phyloP scores from a whole-genome alignment of 2,888 invertebrate species.

The Apotomis turbidana region DNA sequence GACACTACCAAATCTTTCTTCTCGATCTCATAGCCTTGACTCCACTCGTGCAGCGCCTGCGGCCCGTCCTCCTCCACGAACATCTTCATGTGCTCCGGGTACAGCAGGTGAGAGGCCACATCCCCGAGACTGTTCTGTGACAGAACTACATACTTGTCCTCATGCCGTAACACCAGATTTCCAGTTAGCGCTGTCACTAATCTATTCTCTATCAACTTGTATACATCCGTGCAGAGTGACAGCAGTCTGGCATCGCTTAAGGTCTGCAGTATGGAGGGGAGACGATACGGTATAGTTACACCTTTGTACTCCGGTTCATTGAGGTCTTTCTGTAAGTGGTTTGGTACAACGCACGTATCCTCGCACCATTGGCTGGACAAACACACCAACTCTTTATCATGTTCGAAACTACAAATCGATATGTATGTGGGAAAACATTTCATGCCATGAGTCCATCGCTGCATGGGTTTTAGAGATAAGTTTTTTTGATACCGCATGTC shows the following conservation, averaged over 20 bases:
- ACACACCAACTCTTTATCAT: slow-evolving; percentile 66
- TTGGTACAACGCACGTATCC: slow-evolving; percentile 71
- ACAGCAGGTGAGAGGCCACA: slow-evolving; percentile 65
- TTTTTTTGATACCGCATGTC: slow-evolving; percentile 63
- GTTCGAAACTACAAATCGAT: slow-evolving; percentile 63
- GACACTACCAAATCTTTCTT: slow-evolving; percentile 61
- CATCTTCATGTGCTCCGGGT: slow-evolving; percentile 62
- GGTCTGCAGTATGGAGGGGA: slow-evolving; percentile 64
- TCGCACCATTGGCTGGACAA: slow-evolving; percentile 75
- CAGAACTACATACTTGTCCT: slow-evolving; percentile 63
- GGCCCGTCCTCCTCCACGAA: slow-evolving; percentile 65
- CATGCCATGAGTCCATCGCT: slow-evolving; percentile 84
- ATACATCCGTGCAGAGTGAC: slow-evolving; percentile 63
- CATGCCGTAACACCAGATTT: slow-evolving; percentile 56
- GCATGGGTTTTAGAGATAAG: slow-evolving; percentile 61
- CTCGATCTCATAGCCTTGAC: slow-evolving; percentile 54
- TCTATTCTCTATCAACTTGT: slow-evolving; percentile 64
- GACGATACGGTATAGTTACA: slow-evolving; percentile 67
- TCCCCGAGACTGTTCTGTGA: slow-evolving; percentile 76
- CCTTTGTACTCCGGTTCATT: slow-evolving; percentile 54
- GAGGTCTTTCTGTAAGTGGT: slow-evolving; percentile 56
- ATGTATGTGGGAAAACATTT: slow-evolving; percentile 77
- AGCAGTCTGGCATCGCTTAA: slow-evolving; percentile 62
- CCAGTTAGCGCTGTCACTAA: slow-evolving; percentile 67
- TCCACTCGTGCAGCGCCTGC: slow-evolving; percentile 66